Base-by-base conservation (phyloP, 2,113 vertebrate species). In the Beaufortia kweichowensis region DNA sequence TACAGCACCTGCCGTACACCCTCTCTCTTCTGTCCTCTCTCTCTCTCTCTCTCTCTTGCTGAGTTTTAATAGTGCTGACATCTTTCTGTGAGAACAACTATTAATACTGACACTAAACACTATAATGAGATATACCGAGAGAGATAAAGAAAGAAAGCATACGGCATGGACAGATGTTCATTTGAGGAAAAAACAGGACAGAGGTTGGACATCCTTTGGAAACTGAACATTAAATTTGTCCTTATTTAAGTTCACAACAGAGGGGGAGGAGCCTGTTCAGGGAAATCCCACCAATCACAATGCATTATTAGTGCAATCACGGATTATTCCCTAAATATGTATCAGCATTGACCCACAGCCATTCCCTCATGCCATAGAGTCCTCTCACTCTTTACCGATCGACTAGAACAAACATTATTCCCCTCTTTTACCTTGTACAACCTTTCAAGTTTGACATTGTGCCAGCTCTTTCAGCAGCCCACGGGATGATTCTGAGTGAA, bases 101-200 rank as follows among this genome's bases (percentile, higher is more conserved):
- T 68, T 50, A 46, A 68, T 50, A 31, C 43, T 68, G 65, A 68
- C 65, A 68, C 43, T 31, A 50, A 68, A 9, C 19, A 21, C 43
- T 53, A 53, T 68, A 43, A 56, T 68, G 43, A 68, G 24, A 26
- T 21, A 61, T 15, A 67, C 14, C 26, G 29, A 43, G 57, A 31
- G n/a, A 65, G 31, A 23, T 9, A 61, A 11, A 57, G 78, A 14
- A 65, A 67, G 15, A 41, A 50, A 65, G 63, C 26, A 3, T 19
- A 77, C 79, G 77, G 74, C 28, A 64, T 1, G 35, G 14, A 74
- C 62, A 56, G 60, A 71, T 60, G 53, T 63, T 76, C 29, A 23
- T 66, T 66, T 28, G 23, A 28, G 23, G 26, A 65, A 35, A 62
- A 64, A 75, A 75, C 43, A 39, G 19, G 43, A 75, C 41, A 17